These are phyloP conservation scores for Phyllostomus discolor DNA, from an alignment of 2,113 vertebrate genomes.

Conservation along the genomic window DNA sequence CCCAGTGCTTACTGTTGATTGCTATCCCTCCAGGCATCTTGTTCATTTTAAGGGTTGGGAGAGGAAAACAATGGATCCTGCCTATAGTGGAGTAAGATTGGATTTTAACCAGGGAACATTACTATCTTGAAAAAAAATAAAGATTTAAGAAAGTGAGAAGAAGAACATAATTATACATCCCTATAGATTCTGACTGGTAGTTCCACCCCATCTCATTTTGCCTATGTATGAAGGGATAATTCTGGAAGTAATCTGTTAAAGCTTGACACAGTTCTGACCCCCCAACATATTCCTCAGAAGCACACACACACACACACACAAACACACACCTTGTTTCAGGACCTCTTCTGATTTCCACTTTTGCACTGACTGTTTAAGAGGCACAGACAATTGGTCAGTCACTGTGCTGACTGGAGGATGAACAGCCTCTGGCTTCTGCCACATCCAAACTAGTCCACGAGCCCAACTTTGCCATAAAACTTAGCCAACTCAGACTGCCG, in stretches of 20 bases:
- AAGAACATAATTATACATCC: neutral
- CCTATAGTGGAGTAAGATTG: neutral
- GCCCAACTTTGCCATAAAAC: neutral
- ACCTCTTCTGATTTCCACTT: neutral
- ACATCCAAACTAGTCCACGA: neutral
- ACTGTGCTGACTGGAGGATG: neutral
- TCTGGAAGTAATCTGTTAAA: neutral
- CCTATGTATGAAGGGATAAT: neutral
- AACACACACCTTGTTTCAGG: neutral
- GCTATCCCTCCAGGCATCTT: neutral
- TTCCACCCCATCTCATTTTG: neutral
- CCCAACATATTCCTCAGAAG: fast-evolving
- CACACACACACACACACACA: neutral
- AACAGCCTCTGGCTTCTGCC: neutral
- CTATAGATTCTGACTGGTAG: neutral
- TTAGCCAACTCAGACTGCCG: neutral
- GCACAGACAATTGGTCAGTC: neutral
- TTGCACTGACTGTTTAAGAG: neutral
- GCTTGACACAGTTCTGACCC: neutral
- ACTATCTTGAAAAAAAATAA: neutral
- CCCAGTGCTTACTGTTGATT: neutral
- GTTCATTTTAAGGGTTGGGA: neutral
- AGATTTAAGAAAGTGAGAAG: neutral
- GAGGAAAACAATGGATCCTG: neutral
- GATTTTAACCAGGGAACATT: neutral